phyloP scores from a whole-genome alignment of 2,888 invertebrate genomes.

The Limnephilus auricula region DNA sequence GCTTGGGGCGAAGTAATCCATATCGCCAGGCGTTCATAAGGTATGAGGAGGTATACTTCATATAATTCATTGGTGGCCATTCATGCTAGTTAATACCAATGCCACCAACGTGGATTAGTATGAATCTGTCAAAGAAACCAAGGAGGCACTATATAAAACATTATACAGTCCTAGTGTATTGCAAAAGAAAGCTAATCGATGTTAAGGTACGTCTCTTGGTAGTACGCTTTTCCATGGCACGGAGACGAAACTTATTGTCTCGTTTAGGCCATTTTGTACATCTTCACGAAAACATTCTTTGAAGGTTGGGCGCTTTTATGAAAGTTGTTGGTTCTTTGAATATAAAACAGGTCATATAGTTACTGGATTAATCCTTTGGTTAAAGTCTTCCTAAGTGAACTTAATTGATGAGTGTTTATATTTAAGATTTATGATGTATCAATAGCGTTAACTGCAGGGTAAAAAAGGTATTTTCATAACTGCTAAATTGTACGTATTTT shows the following conservation, averaged over 20 bases:
- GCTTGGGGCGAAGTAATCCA: not conserved
- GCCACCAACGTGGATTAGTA: constrained; percentile 8
- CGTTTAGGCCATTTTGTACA: not conserved
- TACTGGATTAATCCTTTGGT: no score
- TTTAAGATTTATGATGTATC: no score
- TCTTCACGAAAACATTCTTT: not conserved
- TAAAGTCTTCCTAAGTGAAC: no score
- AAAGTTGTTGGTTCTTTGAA: not conserved
- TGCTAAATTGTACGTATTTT: not conserved
- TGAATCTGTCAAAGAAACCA: not conserved
- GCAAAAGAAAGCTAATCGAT: not conserved
- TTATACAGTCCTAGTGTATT: not conserved
- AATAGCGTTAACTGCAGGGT: no score
- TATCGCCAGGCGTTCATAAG: not conserved
- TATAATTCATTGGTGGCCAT: not conserved
- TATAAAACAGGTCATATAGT: not conserved
- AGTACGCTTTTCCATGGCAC: not conserved
- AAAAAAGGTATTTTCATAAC: no score
- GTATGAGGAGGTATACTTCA: not conserved
- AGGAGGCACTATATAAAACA: not conserved
- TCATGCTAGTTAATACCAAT: not conserved
- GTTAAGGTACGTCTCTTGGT: not conserved
- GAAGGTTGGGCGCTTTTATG: not conserved
- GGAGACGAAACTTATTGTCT: not conserved
- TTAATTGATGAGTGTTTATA: no score